Base-by-base conservation (phyloP, 2,797 vertebrate species). In the Anas bahamensis region DNA sequence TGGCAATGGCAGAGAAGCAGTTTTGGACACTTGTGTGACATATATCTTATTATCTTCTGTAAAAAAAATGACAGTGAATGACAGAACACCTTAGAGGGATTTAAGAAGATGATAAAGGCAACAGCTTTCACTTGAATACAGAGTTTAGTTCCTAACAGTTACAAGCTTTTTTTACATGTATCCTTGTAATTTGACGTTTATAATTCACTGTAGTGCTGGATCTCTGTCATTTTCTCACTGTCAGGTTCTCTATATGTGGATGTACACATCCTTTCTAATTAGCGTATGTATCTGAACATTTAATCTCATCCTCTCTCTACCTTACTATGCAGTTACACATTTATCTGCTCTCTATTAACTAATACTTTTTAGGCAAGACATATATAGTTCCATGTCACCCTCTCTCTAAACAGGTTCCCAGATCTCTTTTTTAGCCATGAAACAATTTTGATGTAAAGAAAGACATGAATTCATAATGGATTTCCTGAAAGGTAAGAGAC, bases 171-270 rank as follows among this genome's bases (percentile, higher is more conserved):
- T 97, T 97, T 95, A 96, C 89, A 96, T 95, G 95, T 97, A 95
- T 96, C 94, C 95, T 92, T 94, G 96, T 97, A 98, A 97, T 97
- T 96, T 98, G 97, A 97, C 97, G 98, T 98, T 98, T 98, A 96
- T 97, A 97, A 97, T 97, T 97, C 95, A 97, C 95, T 19, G 82
- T 94, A 86, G 94, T 90, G 94, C 90, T 90, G 96, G 95, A 89
- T 97, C 95, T 97, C 96, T 97, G 97, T 97, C 97, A 97, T 97
- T 98, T 97, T 96, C 91, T 95, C 92, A 86, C 95, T 69, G n/a
- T 95, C 97, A 97, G 75, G 71, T 92, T 87, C 95, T 97, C 93
- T 91, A 88, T 88, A 88, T 41, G 26, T 96, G 94, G 95, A 97
- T 94, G 96, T 97, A 95, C 95, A 86, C 95, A 93, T 97, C 96